Base-by-base conservation (phyloP, 2,797 vertebrate species). In the Hyperoplus immaculatus region DNA sequence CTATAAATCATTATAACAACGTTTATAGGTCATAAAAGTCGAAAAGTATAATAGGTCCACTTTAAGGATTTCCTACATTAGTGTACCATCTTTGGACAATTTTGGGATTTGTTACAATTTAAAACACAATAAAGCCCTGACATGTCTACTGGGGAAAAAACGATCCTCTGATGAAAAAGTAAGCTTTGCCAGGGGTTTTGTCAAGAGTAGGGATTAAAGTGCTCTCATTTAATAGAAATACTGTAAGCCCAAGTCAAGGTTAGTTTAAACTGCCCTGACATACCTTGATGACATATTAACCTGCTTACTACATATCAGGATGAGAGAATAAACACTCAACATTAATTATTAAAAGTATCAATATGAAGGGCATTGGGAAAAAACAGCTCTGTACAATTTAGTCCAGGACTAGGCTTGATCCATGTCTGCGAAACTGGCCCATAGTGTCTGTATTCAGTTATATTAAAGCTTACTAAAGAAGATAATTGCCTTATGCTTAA, bases 211-310 rank as follows among this genome's bases (percentile, higher is more conserved):
- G 49, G 50, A 80, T 16, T 67, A 11, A 74, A 42, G 61, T 43
- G 41, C 21, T 80, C 39, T 50, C 16, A 54, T 47, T 41, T 63
- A 9, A 74, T 55, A 60, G 14, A 18, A 72, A n/a, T 50, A 45
- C 11, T 57, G 14, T 18, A 39, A 60, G 21, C 29, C 64, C 75
- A 80, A 49, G 41, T 64, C 15, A 67, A 69, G 38, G 56, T 55
- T 47, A 21, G 54, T 73, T 66, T 36, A 46, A 47, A 1, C 57
- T 13, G 29, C 6, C 18, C 1, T 67, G 55, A 18, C 55, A 70
- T 15, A 0, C 2, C 0, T 1, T n/a, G 58, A 43, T 10, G 21
- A 49, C 46, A 62, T 18, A 41, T 38, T 57, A 65, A 29, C 14
- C 15, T 53, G 63, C 63, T 18, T 14, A 11, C 10, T 53, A 57